Percentiles rank a stretch among this genome's conserved stretches.
Conservation (phyloP, 2,888 invertebrate genomes). For the Apotomis betuletana region DNA sequence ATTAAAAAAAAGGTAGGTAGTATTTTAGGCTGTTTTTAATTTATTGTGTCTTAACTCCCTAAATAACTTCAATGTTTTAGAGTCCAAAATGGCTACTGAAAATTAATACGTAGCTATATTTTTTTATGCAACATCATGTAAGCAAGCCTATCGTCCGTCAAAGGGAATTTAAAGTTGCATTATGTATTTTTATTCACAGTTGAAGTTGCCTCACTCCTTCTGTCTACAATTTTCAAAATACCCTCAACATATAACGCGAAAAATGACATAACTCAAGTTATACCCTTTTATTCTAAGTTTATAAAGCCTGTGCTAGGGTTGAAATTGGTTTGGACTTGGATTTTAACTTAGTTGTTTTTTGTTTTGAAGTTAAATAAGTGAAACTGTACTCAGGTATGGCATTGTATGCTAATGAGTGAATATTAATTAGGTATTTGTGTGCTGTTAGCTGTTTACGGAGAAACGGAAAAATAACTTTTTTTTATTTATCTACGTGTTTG, state of each 20-base stretch:
- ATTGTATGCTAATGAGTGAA: constrained; percentile 36
- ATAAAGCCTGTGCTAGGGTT: background rate
- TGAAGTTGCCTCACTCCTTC: constrained; percentile 27
- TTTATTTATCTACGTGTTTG: background rate
- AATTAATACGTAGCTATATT: no score
- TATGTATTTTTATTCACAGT: constrained; percentile 30
- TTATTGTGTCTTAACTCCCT: no score
- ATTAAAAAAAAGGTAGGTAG: no score
- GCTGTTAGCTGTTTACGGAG: constrained; percentile 20
- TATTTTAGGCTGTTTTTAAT: no score
- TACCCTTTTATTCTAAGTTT: background rate
- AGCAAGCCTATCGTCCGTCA: background rate
- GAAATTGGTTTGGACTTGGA: background rate
- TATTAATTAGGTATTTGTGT: constrained; percentile 35
- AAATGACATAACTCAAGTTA: background rate
- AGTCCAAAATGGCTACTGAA: no score
- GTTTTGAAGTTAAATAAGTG: background rate
- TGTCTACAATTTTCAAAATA: constrained; percentile 35
- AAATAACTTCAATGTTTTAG: no score
- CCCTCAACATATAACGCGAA: background rate
- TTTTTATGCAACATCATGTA: no score
- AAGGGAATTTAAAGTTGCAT: background rate
- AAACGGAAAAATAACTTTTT: constrained; percentile 17
- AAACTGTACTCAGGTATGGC: constrained; percentile 15
- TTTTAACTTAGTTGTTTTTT: background rate